Evolutionary conservation across 2,797 vertebrate species (phyloP).

Genomic region (Acanthiza pusilla): DNA sequence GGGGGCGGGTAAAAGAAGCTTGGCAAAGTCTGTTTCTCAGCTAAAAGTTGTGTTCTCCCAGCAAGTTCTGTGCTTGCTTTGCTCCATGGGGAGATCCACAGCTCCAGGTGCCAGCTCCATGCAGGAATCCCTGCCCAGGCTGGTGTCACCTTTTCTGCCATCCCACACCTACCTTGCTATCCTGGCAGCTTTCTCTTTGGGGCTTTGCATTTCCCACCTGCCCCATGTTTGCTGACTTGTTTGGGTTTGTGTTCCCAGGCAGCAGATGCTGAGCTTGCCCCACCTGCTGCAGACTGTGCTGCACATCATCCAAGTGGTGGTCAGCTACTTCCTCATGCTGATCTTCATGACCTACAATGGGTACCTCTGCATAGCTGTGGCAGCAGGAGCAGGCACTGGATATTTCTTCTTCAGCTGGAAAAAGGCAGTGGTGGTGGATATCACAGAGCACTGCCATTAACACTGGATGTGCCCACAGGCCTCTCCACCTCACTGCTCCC

Average conservation of each 20-base stretch:
- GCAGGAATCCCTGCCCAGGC: neutral
- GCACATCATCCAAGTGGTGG: conserved; percentile 91
- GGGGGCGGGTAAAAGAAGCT: neutral
- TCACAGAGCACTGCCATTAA: conserved; percentile 96
- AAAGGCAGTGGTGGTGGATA: conserved; percentile 95
- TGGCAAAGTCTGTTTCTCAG: neutral
- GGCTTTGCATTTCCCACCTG: neutral
- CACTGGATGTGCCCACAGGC: neutral
- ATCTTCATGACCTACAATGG: conserved; percentile 98
- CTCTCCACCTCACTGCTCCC: neutral
- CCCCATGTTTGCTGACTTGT: neutral
- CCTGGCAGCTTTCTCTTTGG: neutral
- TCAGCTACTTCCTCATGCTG: conserved; percentile 97
- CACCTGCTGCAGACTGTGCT: conserved; percentile 92
- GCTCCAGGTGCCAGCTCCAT: neutral
- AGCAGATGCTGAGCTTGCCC: conserved; percentile 91
- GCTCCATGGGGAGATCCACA: neutral
- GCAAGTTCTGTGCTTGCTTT: neutral
- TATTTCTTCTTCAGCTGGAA: conserved; percentile 99
- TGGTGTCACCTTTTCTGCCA: neutral
- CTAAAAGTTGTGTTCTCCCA: neutral
- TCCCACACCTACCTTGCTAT: neutral
- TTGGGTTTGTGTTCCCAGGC: conserved; percentile 71
- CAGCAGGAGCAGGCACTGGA: conserved; percentile 85
- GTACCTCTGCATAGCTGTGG: conserved; percentile 94